A percentile compares a stretch with the other conserved stretches of the same genome.
Evolutionary conservation across 92 coral and sea anemone species (phyloP).

Genomic region (Nematostella vectensis): DNA sequence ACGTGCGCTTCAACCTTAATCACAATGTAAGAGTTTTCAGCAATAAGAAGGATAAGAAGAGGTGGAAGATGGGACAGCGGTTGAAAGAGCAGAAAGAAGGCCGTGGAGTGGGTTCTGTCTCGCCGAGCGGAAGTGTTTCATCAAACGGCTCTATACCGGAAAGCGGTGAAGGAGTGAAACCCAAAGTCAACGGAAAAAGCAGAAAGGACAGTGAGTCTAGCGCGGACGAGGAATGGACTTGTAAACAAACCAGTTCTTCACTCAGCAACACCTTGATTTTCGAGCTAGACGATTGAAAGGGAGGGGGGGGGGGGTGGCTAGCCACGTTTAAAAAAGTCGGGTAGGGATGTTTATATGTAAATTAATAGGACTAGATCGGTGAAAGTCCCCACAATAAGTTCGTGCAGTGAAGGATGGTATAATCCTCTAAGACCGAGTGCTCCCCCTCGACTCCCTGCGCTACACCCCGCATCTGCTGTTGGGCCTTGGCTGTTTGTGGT

Average conservation of each 20-base stretch:
- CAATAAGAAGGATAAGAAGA: slow-evolving; percentile 86
- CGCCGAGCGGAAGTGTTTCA: slow-evolving; percentile 20
- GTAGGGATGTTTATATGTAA: too few species aligned
- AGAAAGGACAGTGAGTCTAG: slow-evolving; percentile 24
- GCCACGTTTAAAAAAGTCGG: too few species aligned
- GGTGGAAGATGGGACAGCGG: slow-evolving; percentile 62
- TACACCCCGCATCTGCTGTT: too few species aligned
- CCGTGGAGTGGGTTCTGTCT: slow-evolving; percentile 19
- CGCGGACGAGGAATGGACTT: slow-evolving; percentile 23
- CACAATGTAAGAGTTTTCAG: slow-evolving; percentile 91
- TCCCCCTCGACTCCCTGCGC: too few species aligned
- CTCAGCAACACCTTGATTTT: too few species aligned
- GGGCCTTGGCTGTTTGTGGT: too few species aligned
- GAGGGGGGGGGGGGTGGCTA: too few species aligned
- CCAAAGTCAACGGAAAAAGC: background rate
- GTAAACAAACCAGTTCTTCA: too few species aligned
- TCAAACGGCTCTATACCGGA: background rate
- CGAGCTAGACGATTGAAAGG: slow-evolving; percentile 72
- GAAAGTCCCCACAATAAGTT: too few species aligned
- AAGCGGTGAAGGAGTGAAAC: background rate
- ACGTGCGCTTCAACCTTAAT: slow-evolving; percentile 93
- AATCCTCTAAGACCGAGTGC: too few species aligned
- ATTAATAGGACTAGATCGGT: too few species aligned
- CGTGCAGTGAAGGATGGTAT: too few species aligned
- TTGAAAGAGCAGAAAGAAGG: slow-evolving; percentile 28